These are phyloP conservation scores for Gorsachius goisagi DNA, from an alignment of 2,113 vertebrate genomes.

Conservation along the genomic window DNA sequence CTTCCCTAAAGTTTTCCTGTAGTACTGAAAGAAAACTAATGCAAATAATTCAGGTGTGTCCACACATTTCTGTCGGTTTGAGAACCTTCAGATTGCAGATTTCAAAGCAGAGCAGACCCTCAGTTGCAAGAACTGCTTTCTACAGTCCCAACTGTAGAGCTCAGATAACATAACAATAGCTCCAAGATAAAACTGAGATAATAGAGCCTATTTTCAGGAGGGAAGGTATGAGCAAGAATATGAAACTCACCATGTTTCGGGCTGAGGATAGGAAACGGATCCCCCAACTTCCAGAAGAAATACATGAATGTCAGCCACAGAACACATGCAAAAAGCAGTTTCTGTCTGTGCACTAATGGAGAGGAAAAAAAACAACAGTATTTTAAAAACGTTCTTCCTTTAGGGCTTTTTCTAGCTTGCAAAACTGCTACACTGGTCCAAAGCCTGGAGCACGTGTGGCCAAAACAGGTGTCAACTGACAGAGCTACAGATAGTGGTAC, in stretches of 20 bases:
- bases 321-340: slow-evolving; percentile 90
- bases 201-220: neutral
- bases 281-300: slow-evolving; percentile 99
- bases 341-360: slow-evolving; percentile 88
- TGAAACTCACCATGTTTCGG: slow-evolving; percentile 91
- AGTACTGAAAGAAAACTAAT: neutral
- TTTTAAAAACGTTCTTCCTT: neutral
- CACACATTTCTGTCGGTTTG: neutral
- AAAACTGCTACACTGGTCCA: neutral
- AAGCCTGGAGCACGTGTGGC: neutral
- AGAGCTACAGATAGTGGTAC: neutral
- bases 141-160: neutral
- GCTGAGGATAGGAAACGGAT: slow-evolving; percentile 97
- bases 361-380: neutral
- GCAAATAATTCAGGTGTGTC: neutral
- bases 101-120: neutral
- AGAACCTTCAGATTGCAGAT: neutral
- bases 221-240: neutral
- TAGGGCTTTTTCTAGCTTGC: neutral
- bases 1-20: neutral
- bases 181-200: neutral
- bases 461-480: neutral
- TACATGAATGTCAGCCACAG: slow-evolving; percentile 99
- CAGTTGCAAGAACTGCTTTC: neutral
- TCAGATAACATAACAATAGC: neutral